Conservation (phyloP, 2,797 vertebrate species). For the Myripristis murdjan region DNA sequence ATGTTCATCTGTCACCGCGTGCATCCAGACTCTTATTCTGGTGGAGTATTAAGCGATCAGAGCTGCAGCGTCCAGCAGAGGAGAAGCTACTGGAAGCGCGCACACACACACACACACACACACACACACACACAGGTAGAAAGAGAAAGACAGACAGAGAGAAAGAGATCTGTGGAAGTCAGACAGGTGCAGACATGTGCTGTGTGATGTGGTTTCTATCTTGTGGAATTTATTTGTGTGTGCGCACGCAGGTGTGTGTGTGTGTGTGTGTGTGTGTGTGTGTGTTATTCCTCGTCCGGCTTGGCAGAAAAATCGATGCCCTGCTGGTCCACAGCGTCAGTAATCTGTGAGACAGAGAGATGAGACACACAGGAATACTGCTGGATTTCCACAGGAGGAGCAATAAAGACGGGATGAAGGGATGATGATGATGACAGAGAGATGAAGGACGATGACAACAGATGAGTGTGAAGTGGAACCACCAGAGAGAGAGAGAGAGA, state of each 20-base stretch:
- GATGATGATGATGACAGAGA: not conserved
- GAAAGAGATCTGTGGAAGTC: not conserved
- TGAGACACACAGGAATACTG: not conserved
- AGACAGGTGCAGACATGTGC: constrained; percentile 8
- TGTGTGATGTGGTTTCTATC: not conserved
- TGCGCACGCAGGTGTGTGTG: constrained; percentile 3
- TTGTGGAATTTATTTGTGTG: constrained; percentile 14
- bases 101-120: too few relatives aligned
- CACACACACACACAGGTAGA: too few relatives aligned
- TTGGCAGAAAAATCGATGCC: constrained; percentile 30
- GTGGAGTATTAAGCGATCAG: constrained; percentile 4
- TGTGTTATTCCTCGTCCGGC: not conserved
- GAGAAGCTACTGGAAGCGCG: too few relatives aligned
- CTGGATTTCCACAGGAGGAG: constrained; percentile 1
- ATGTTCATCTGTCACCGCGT: too few relatives aligned
- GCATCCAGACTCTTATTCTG: not conserved
- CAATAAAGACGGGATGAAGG: too few relatives aligned
- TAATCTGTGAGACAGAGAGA: not conserved
- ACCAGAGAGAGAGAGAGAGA: too few relatives aligned
- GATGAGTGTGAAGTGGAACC: too few relatives aligned
- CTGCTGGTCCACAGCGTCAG: too few relatives aligned
- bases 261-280: not conserved
- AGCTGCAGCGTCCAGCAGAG: not conserved
- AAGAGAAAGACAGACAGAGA: too few relatives aligned
- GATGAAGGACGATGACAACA: too few relatives aligned